These are phyloP conservation scores for Dicyrtoma fusca DNA, from an alignment of 2,888 invertebrate species.

Conservation along the genomic window DNA sequence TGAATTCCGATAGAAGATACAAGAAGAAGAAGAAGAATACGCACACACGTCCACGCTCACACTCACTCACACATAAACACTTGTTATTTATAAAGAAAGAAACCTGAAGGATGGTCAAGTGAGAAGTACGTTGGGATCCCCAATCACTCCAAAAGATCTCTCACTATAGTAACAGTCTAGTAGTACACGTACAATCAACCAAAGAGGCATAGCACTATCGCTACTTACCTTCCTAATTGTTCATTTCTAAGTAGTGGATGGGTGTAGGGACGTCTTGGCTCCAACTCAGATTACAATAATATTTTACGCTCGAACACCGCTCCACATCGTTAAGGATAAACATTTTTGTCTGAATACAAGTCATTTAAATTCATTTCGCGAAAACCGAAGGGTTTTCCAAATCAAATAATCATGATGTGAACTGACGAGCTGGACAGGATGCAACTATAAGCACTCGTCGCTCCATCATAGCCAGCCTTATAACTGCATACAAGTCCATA, in stretches of 20 bases:
- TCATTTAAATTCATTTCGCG: too few relatives aligned
- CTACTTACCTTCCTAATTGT: too few relatives aligned
- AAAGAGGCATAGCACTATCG: too few relatives aligned
- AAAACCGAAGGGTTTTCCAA: slow-evolving; percentile 19
- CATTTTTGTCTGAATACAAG: too few relatives aligned
- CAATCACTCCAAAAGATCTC: too few relatives aligned
- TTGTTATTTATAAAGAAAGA: slow-evolving; percentile 4
- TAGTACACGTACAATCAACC: too few relatives aligned
- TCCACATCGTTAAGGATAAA: background rate
- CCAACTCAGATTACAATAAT: background rate
- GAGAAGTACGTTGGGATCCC: too few relatives aligned
- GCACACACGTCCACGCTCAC: slow-evolving; percentile 9
- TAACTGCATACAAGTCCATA: background rate
- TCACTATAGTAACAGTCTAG: too few relatives aligned
- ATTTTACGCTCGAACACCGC: background rate
- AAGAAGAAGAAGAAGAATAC: too few relatives aligned
- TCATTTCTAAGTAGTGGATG: too few relatives aligned
- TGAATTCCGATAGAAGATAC: slow-evolving; percentile 1
- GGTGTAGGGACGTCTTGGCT: background rate
- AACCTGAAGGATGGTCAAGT: slow-evolving; percentile 24
- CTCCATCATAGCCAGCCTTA: background rate
- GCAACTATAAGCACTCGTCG: background rate
- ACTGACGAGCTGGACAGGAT: slow-evolving; percentile 18
- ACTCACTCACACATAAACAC: slow-evolving; percentile 3
- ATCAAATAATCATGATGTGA: slow-evolving; percentile 17